These are phyloP conservation scores for Sebastiscus tertius DNA, from an alignment of 2,797 vertebrate genomes.

Conservation along the genomic window DNA sequence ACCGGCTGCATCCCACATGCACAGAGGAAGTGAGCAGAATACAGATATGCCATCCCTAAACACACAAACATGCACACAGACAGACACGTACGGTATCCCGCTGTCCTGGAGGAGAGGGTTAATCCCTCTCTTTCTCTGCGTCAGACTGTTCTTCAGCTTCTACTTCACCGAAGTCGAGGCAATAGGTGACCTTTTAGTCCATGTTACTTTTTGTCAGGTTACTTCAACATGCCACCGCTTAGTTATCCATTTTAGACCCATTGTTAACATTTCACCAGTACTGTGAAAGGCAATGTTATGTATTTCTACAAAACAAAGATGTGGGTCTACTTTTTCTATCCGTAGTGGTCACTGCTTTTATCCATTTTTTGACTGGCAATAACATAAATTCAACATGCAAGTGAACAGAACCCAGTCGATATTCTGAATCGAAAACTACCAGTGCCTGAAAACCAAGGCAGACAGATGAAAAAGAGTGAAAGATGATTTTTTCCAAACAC, in stretches of 20 bases:
- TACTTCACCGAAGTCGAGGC: constrained; percentile 26
- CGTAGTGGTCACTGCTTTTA: background rate
- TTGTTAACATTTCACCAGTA: constrained; percentile 36
- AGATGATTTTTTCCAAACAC: too few species aligned
- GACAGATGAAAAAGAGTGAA: too few species aligned
- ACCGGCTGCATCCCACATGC: constrained; percentile 48
- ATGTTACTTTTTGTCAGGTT: constrained; percentile 32
- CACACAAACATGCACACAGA: constrained; percentile 12
- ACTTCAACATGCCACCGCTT: constrained; percentile 12
- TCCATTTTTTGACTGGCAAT: background rate
- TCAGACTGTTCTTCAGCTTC: constrained; percentile 22
- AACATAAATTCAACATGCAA: background rate
- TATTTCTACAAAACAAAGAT: background rate
- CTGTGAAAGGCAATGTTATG: constrained; percentile 1
- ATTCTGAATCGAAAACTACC: too few species aligned
- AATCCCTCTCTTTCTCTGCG: constrained; percentile 31
- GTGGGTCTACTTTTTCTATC: background rate
- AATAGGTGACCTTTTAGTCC: constrained; percentile 61
- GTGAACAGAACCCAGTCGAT: too few species aligned
- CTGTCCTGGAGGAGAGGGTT: constrained; percentile 32
- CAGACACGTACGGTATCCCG: constrained; percentile 1
- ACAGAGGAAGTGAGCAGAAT: constrained; percentile 56
- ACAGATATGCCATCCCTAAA: constrained; percentile 49
- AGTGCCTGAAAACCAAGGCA: too few species aligned
- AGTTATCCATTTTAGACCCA: constrained; percentile 27